Base-by-base conservation (phyloP, 2,888 invertebrate genomes). In the Drosophila seclusa region DNA sequence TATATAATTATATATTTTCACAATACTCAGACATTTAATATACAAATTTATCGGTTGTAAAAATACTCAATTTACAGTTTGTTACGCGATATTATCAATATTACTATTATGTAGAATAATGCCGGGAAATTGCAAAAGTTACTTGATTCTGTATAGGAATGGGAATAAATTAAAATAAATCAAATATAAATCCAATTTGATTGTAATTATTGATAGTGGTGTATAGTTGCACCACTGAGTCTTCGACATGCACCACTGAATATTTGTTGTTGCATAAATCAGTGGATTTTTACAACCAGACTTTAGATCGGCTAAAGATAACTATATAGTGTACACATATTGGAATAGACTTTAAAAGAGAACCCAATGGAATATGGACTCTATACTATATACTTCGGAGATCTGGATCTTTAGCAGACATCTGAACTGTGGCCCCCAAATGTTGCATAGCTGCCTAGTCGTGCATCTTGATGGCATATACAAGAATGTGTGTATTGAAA, bases 391-490 rank as follows among this genome's bases (percentile, higher is more conserved):
- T 16, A n/a, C 29, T 21, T 8, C 8, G 21, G 21, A 40, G 57
- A 32, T 21, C n/a, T 57, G 16, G 29, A 42, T 57, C 10, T 29
- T 16, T 10, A 16, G 38, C 29, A 16, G 40, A 29, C 21, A 52
- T 21, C 40, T 42, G 62, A 62, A 40, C 21, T 62, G 62, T 42
- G 16, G 45, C 24, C 4, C 16, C 31, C 57, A 24, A 48, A 48
- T 62, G 38, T 24, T 45, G 50, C 34, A 45, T 8, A 10, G 45
- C n/a, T 34, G 1, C 10, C 11, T 55, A 10, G 62, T 27, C 80
- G 89, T 89, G 88, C 76, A 89, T 87, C 85, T 45, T 61, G 87
- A 88, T 87, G 80, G 75, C 68, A 77, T 62, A 67, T 75, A 67
- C 61, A 45, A 45, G 11, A 32, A 27, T 24, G 45, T 45, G 45